Percentiles rank a stretch among this genome's conserved stretches.
Conservation (phyloP, 2,113 vertebrate species). For the Callorhinus ursinus region DNA sequence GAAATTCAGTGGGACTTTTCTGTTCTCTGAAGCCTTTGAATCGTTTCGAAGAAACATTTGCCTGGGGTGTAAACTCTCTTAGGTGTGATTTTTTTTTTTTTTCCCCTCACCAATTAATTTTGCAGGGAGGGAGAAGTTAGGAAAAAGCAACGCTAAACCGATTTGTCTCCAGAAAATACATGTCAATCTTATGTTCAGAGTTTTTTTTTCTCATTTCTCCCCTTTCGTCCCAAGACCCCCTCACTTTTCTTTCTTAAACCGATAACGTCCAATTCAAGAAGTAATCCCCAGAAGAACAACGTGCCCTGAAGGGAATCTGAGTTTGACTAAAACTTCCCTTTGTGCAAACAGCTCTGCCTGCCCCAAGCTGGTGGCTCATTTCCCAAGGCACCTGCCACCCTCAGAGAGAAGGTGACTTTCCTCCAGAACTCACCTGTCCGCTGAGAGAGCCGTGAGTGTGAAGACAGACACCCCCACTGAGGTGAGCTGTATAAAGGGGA, state of each 20-base stretch:
- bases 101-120: conserved; percentile 41
- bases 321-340: conserved; percentile 27
- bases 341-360: neutral
- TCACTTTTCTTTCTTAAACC: conserved; percentile 45
- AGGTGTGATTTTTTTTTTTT: neutral
- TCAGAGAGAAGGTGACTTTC: neutral
- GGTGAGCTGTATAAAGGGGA: conserved; percentile 97
- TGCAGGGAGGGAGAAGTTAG: conserved; percentile 18
- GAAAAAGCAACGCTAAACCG: neutral
- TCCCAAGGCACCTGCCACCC: neutral
- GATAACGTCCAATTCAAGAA: neutral
- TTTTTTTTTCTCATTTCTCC: neutral
- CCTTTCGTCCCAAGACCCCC: neutral
- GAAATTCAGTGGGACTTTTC: neutral
- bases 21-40: conserved; percentile 19
- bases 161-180: conserved; percentile 20
- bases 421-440: conserved; percentile 92
- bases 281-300: neutral
- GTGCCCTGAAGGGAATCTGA: neutral
- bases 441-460: conserved; percentile 96
- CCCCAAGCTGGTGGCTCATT: neutral
- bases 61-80: conserved; percentile 30
- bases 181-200: neutral
- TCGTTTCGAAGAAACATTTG: conserved; percentile 30
- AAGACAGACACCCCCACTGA: conserved; percentile 99